Evolutionary conservation across 1,140 invertebrate genomes (phyloP).

Genomic region (Sycophaga agraensis): DNA sequence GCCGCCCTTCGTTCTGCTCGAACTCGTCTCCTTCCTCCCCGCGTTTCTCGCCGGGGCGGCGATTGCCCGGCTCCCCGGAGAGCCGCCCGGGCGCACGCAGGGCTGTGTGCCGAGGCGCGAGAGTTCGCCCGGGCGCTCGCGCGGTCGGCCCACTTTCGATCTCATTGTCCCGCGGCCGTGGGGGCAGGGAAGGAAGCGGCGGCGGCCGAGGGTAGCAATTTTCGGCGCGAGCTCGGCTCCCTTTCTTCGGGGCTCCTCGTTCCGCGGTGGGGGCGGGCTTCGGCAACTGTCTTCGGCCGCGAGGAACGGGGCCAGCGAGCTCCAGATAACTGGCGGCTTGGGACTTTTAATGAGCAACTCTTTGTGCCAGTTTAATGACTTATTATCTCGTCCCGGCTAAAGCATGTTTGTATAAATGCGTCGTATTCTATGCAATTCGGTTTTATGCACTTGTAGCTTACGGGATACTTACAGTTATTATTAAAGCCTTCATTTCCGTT

Average conservation of each 20-base stretch:
- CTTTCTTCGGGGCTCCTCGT: neutral
- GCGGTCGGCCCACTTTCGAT: slow-evolving; percentile 15
- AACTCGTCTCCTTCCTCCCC: neutral
- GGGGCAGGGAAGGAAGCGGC: slow-evolving; percentile 20
- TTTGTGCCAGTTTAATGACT: no score
- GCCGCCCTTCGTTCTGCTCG: neutral
- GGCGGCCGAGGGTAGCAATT: slow-evolving; percentile 11
- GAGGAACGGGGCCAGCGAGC: neutral
- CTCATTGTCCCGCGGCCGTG: slow-evolving; percentile 1
- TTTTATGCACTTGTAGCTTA: no score
- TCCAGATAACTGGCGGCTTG: no score
- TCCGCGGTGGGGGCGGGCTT: neutral
- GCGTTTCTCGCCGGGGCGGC: neutral
- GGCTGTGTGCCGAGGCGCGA: neutral
- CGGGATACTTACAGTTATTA: no score
- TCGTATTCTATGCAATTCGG: no score
- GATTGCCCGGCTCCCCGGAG: neutral
- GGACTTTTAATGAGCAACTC: no score
- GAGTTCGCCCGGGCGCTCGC: neutral
- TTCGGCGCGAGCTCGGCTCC: neutral
- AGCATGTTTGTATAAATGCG: no score
- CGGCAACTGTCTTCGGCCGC: neutral
- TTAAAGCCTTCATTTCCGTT: no score
- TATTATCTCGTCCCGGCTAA: no score
- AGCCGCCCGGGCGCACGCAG: neutral